A percentile compares a stretch with the other conserved stretches of the same genome.
Conservation (phyloP, 2,113 vertebrate species). For the Hemiprocne comata region DNA sequence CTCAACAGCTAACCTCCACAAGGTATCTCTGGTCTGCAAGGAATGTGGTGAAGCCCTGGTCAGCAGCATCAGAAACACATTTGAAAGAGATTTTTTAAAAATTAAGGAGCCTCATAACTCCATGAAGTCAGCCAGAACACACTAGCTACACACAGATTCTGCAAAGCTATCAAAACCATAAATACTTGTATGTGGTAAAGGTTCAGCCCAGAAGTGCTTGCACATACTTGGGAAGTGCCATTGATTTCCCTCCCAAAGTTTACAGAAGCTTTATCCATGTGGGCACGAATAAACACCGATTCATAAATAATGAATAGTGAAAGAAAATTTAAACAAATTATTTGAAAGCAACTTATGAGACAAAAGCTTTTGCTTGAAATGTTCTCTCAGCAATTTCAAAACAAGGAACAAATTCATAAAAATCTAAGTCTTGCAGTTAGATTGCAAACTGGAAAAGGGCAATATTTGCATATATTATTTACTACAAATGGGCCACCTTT, state of each 20-base stretch:
- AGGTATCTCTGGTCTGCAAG: not conserved
- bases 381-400: not conserved
- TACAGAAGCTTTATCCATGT: not conserved
- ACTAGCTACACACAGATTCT: not conserved
- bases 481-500: not conserved
- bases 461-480: not conserved
- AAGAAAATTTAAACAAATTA: not conserved
- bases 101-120: not conserved
- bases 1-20: not conserved
- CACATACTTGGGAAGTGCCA: not conserved
- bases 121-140: not conserved
- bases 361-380: not conserved
- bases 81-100: not conserved
- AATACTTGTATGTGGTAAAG: not conserved
- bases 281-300: not conserved
- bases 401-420: not conserved
- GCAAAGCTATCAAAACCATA: not conserved
- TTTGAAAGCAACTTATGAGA: not conserved
- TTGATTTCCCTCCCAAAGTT: not conserved
- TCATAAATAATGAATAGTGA: not conserved
- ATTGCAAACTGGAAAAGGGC: not conserved
- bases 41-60: not conserved
- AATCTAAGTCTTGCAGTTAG: not conserved
- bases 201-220: not conserved
- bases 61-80: not conserved